phyloP scores from a whole-genome alignment of 2,888 invertebrate species.

The Drosophila anomelani region DNA sequence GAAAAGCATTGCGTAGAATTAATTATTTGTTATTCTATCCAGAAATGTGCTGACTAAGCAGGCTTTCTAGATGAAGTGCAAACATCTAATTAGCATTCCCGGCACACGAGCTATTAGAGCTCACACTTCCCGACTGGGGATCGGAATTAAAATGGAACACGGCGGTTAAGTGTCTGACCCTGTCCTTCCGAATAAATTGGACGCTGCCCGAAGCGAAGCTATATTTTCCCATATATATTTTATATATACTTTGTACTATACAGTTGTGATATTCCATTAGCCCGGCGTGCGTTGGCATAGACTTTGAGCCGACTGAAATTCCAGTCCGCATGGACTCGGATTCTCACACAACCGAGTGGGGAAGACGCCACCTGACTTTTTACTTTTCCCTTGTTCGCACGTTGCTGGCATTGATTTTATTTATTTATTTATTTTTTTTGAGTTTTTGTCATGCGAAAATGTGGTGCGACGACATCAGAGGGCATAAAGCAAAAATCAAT shows the following conservation, averaged over 20 bases:
- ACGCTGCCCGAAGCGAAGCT: constrained; percentile 9
- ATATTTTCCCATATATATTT: constrained; percentile 28
- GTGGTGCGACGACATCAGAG: constrained; percentile 23
- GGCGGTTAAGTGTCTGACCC: constrained; percentile 36
- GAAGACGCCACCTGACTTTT: constrained; percentile 43
- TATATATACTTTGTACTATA: constrained; percentile 2
- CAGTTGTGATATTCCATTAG: constrained; percentile 30
- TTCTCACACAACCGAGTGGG: constrained; percentile 2
- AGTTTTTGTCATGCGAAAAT: constrained; percentile 30
- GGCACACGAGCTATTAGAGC: constrained; percentile 36
- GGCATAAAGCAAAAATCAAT: constrained; percentile 32
- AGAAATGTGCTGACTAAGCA: constrained; percentile 40
- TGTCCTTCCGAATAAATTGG: constrained; percentile 36
- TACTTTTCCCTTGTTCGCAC: constrained; percentile 20
- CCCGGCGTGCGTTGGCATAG: constrained; percentile 13
- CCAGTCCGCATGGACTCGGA: constrained; percentile 9
- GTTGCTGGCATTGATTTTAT: constrained; percentile 37
- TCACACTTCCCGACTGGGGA: constrained; percentile 21
- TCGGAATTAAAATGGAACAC: constrained; percentile 34
- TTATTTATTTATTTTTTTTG: constrained; percentile 23
- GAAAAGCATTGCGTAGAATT: constrained; percentile 10
- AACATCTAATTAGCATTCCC: constrained; percentile 61
- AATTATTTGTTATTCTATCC: constrained; percentile 36
- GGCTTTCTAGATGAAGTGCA: constrained; percentile 41
- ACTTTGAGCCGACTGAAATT: constrained; percentile 34